A percentile compares a stretch with the other conserved stretches of the same genome.
These are phyloP conservation scores for Macropus fuliginosus DNA, from an alignment of 2,797 vertebrate species.

Conservation along the genomic window DNA sequence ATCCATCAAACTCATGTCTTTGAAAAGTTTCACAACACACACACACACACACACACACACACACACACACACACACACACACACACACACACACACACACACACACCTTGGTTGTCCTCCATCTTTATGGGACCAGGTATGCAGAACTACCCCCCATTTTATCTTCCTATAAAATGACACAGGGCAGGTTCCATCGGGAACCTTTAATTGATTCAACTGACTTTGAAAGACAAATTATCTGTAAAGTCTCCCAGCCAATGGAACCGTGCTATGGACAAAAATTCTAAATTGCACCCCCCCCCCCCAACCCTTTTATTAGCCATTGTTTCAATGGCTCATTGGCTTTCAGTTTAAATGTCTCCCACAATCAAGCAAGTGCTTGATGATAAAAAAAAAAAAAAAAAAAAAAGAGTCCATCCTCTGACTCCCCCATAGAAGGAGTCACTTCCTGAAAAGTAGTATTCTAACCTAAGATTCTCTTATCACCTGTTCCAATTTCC, in stretches of 20 bases:
- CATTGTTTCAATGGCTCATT: background rate
- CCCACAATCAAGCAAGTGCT: background rate
- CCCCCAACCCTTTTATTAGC: background rate
- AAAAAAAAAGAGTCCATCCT: background rate
- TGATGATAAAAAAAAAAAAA: background rate
- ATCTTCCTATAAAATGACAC: background rate
- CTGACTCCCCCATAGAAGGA: background rate
- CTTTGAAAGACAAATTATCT: background rate
- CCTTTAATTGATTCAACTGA: background rate
- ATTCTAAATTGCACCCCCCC: background rate
- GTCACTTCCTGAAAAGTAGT: background rate
- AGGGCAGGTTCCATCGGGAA: background rate
- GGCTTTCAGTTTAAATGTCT: background rate
- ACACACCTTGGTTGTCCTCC: background rate
- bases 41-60: too few relatives aligned
- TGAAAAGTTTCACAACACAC: background rate
- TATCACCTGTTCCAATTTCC: background rate
- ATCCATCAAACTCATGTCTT: background rate
- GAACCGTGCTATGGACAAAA: background rate
- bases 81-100: too few relatives aligned
- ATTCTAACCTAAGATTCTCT: background rate
- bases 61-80: too few relatives aligned
- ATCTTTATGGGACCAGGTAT: background rate
- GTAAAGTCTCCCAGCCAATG: background rate
- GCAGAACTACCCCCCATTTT: background rate